Evolutionary conservation across 2,888 invertebrate species (phyloP).

Genomic region (Hermodice carunculata): DNA sequence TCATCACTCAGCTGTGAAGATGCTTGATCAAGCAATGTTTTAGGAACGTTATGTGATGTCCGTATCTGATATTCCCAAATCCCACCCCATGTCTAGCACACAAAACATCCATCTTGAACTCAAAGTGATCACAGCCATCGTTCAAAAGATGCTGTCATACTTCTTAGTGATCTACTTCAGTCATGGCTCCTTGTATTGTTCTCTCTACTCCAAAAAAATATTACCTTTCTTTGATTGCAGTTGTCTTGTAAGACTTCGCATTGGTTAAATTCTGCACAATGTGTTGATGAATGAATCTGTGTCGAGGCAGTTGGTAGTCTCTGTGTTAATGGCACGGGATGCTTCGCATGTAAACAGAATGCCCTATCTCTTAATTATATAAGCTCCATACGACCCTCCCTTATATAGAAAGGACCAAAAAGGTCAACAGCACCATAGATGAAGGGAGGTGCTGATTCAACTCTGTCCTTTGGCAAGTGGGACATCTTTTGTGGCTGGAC

Average conservation of each 20-base stretch:
- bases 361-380: slow-evolving; percentile 54
- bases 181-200: slow-evolving; percentile 22
- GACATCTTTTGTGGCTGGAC: slow-evolving; percentile 55
- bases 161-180: slow-evolving; percentile 20
- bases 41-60: neutral
- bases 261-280: slow-evolving; percentile 32
- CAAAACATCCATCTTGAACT: neutral
- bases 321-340: slow-evolving; percentile 56
- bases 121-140: neutral
- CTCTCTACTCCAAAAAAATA: slow-evolving; percentile 34
- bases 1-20: neutral
- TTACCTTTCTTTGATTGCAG: slow-evolving; percentile 33
- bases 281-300: slow-evolving; percentile 45
- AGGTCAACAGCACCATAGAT: slow-evolving; percentile 57
- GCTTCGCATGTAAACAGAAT: slow-evolving; percentile 57
- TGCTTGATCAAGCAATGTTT: neutral
- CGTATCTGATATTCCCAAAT: neutral
- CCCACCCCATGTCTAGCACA: slow-evolving; percentile 18
- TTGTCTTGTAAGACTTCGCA: slow-evolving; percentile 32
- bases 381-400: slow-evolving; percentile 45
- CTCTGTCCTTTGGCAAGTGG: slow-evolving; percentile 55
- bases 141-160: slow-evolving; percentile 18
- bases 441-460: slow-evolving; percentile 47
- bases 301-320: slow-evolving; percentile 36
- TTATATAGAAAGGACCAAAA: slow-evolving; percentile 55